phyloP scores from a whole-genome alignment of 2,797 vertebrate genomes.

The Fringilla coelebs region DNA sequence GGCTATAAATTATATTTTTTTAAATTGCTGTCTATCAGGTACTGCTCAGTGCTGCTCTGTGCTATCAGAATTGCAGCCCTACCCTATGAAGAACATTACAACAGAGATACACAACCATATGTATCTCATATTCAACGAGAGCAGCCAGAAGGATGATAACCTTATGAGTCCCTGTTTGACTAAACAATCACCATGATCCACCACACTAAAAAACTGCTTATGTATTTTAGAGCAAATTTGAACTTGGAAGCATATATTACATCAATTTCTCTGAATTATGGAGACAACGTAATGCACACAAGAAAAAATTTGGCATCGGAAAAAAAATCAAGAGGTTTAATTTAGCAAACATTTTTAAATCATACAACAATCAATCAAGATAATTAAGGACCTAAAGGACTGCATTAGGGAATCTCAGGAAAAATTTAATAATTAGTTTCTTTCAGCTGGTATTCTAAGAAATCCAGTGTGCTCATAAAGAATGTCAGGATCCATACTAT shows the following conservation, averaged over 20 bases:
- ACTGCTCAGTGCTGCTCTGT: background rate
- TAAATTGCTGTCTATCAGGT: background rate
- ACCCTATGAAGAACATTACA: background rate
- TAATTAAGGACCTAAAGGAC: background rate
- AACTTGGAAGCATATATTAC: background rate
- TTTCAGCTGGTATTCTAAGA: background rate
- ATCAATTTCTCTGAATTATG: background rate
- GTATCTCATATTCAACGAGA: background rate
- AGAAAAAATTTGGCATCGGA: background rate
- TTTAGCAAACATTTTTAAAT: background rate
- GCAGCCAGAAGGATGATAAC: background rate
- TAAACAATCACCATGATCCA: background rate
- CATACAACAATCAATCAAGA: background rate
- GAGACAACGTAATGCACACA: background rate
- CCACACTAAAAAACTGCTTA: background rate
- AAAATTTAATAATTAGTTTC: background rate
- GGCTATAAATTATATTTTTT: background rate
- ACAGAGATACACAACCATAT: background rate
- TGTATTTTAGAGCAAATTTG: background rate
- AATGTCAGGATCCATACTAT: background rate
- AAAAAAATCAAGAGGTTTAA: background rate
- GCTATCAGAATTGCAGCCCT: background rate
- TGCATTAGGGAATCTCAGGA: background rate
- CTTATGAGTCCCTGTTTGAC: background rate
- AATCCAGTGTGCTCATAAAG: background rate